Evolutionary conservation across 1,140 invertebrate species (phyloP).

Genomic region (roundworm (Caenorhabditis elegans)): WBcel235 BX284606.5:5569501-5570000

Average conservation of each 20-base stretch:
- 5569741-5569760: background rate
- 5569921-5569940: no score
- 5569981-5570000: no score
- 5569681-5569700: background rate
- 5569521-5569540: slow-evolving; percentile 30
- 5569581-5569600: background rate
- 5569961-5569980: no score
- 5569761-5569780: slow-evolving; percentile 13
- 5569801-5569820: no score
- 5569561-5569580: background rate
- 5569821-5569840: no score
- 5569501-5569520: background rate
- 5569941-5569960: no score
- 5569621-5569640: background rate
- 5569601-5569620: background rate
- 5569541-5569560: slow-evolving; percentile 13
- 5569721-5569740: slow-evolving; percentile 18
- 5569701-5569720: background rate
- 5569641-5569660: background rate
- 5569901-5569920: no score
- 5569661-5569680: background rate
- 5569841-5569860: no score
- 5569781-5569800: background rate
- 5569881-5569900: no score
- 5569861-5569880: no score